Conservation (phyloP, 2,888 invertebrate species). For the Campopleginae sp. region DNA sequence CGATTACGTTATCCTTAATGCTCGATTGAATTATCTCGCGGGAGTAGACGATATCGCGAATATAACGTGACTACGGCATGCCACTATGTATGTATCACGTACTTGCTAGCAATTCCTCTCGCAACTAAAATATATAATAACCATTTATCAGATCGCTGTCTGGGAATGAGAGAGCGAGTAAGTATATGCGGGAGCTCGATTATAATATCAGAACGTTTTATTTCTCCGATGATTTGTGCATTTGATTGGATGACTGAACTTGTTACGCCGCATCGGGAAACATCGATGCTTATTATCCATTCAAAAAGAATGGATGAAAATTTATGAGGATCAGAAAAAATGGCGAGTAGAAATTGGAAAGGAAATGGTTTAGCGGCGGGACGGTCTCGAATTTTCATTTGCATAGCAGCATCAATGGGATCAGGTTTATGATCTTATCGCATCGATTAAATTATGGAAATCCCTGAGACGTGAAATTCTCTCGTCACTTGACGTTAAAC, state of each 20-base stretch:
- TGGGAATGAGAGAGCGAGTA: slow-evolving; percentile 8
- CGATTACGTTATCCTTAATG: slow-evolving; percentile 69
- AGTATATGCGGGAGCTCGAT: slow-evolving; percentile 13
- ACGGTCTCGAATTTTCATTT: neutral
- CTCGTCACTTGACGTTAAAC: slow-evolving; percentile 52
- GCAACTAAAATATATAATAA: slow-evolving; percentile 42
- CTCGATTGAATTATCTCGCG: slow-evolving; percentile 69
- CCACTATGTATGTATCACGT: slow-evolving; percentile 31
- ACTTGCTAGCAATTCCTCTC: slow-evolving; percentile 45
- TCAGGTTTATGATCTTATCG: neutral
- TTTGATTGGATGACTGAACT: slow-evolving; percentile 6
- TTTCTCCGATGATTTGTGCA: slow-evolving; percentile 44
- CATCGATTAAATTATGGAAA: slow-evolving; percentile 35
- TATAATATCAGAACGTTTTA: slow-evolving; percentile 39
- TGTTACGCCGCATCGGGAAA: neutral
- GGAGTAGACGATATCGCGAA: slow-evolving; percentile 52
- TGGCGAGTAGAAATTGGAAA: neutral
- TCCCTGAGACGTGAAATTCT: slow-evolving; percentile 32
- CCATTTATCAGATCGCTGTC: slow-evolving; percentile 37
- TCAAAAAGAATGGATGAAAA: neutral
- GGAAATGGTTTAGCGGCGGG: neutral
- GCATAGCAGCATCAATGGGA: neutral
- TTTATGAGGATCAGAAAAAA: slow-evolving; percentile 3
- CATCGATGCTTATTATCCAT: neutral
- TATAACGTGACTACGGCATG: slow-evolving; percentile 49